Evolutionary conservation across 1,140 invertebrate genomes (phyloP).

Genomic region (Neotoxoptera formosana): DNA sequence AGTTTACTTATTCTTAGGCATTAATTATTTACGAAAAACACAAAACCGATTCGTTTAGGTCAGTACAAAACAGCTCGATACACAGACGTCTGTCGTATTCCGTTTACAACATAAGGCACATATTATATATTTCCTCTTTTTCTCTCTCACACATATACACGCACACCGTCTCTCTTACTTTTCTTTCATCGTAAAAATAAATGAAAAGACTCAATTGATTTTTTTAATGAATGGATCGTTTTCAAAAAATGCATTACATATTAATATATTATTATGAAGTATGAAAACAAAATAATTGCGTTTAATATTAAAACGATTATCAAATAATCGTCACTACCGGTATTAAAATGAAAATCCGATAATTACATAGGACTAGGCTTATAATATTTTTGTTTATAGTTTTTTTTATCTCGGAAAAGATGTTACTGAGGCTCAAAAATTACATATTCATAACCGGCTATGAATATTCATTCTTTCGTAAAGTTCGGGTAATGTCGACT

Average conservation of each 20-base stretch:
- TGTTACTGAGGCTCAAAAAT: not conserved
- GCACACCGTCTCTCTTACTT: not conserved
- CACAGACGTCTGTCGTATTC: constrained; percentile 28
- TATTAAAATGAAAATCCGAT: constrained; percentile 20
- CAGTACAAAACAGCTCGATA: constrained; percentile 44
- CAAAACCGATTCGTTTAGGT: constrained; percentile 50
- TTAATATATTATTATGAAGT: not conserved
- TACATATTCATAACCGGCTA: constrained; percentile 38
- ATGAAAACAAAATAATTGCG: not conserved
- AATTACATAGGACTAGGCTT: not conserved
- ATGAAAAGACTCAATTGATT: not conserved
- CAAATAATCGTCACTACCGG: not conserved
- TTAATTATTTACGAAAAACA: constrained; percentile 54
- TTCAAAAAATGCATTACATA: not conserved
- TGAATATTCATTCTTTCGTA: constrained; percentile 50
- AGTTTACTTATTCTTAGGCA: constrained; percentile 47
- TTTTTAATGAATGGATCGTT: not conserved
- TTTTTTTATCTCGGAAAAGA: constrained; percentile 47
- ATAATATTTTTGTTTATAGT: constrained; percentile 23
- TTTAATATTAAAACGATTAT: not conserved
- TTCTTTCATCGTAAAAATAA: not conserved
- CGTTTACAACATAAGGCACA: constrained; percentile 36
- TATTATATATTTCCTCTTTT: constrained; percentile 21
- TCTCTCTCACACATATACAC: not conserved
- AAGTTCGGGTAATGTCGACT: constrained; percentile 34